Evolutionary conservation across 2,888 invertebrate species (phyloP), one percentile per base, ranked within the genome.

Genomic region (Andricus quercusramuli): DNA sequence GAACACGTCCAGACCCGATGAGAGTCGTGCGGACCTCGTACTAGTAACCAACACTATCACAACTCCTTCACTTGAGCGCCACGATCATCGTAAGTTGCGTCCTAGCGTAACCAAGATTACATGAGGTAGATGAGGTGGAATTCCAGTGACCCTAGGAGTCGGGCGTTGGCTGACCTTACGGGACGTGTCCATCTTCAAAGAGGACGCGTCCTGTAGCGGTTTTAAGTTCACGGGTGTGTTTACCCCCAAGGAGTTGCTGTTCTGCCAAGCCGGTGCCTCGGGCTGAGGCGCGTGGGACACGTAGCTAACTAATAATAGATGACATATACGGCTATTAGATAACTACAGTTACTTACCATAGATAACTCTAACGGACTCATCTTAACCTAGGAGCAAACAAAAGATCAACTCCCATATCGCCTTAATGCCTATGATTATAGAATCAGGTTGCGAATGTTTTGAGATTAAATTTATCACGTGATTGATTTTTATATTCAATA

Each of bases 1-100:
- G 82, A 78, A 84, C 83, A 83, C 79, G 82, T 84, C 83, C 82
- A 79, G 79, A 84, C 74, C n/a, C 74, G 74, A 74, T 56, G 74
- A 74, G 74, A 74, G 74, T 74, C 74, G 74, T 74, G 79, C 82
- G 79, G 78, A 79, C 82, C 82, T 83, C 83, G 80, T 78, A 82
- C 59, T 41, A 74, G 56, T 74, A 74, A 74, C 74, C 51, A 74
- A 74, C 47, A 74, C 74, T 56, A 74, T 25, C 56, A 32, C 20
- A 74, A 74, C 74, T 74, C 74, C 56, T 74, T 56, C 56, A 74
- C 32, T 74, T 74, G 17, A 70, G 51, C 51, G 20, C 56, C 56
- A 74, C 56, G 56, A 56, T 74, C 51, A 56, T 56, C 56, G 20
- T 74, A 74, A 74, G 70, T 70, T 70, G 17, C 44, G 29, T 74